These are phyloP conservation scores for Scaptomyza tumidula DNA, from an alignment of 2,888 invertebrate genomes.

Conservation along the genomic window DNA sequence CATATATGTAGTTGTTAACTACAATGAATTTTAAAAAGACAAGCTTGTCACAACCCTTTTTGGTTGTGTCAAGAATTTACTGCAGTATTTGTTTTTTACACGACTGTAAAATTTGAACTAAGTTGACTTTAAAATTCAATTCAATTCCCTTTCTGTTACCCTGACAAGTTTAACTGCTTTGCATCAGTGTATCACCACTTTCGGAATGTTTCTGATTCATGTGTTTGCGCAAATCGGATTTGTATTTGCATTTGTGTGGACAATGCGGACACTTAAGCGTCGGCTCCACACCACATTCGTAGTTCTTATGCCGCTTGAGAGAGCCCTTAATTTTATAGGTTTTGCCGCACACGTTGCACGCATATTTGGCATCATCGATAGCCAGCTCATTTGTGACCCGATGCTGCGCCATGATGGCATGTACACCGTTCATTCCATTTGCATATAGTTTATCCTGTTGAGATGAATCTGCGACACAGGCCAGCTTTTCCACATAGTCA, in stretches of 20 bases:
- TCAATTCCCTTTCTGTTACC: neutral
- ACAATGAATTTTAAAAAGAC: constrained; percentile 13
- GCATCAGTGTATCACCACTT: constrained; percentile 44
- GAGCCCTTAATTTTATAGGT: constrained; percentile 92
- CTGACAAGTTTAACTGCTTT: constrained; percentile 23
- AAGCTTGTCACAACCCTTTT: constrained; percentile 7
- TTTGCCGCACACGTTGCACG: constrained; percentile 91
- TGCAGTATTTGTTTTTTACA: neutral
- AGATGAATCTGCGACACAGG: constrained; percentile 28
- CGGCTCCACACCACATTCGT: constrained; percentile 87
- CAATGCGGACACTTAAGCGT: constrained; percentile 82
- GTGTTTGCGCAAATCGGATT: constrained; percentile 84
- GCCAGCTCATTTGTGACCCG: constrained; percentile 49
- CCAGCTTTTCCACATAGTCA: constrained; percentile 57
- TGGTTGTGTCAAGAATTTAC: neutral
- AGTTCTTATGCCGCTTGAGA: constrained; percentile 90
- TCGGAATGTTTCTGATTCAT: constrained; percentile 83
- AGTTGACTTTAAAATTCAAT: neutral
- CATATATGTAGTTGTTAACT: constrained; percentile 14
- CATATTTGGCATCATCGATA: constrained; percentile 82
- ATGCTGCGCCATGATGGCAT: constrained; percentile 57
- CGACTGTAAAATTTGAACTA: neutral
- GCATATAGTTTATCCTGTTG: constrained; percentile 57
- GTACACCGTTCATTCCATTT: constrained; percentile 45
- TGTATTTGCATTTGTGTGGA: constrained; percentile 84